Evolutionary conservation across 2,888 invertebrate species (phyloP).

Genomic region (Trachelus tabidus): DNA sequence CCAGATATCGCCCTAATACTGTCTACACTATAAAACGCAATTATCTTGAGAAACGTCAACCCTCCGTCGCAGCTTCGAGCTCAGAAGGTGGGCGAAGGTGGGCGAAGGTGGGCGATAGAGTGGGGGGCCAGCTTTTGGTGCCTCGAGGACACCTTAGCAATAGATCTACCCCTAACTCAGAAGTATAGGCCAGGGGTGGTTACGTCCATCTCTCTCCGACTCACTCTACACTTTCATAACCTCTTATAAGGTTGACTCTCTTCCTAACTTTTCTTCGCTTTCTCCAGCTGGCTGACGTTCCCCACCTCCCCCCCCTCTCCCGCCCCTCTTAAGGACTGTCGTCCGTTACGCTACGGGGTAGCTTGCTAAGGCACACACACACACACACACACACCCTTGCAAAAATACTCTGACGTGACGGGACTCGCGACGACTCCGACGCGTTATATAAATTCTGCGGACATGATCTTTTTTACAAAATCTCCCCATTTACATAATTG

Average conservation of each 20-base stretch:
- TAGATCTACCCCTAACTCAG: background rate
- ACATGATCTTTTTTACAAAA: conserved; percentile 44
- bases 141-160: background rate
- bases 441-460: conserved; percentile 50
- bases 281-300: conserved; percentile 2
- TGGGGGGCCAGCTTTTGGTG: background rate
- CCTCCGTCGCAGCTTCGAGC: conserved; percentile 30
- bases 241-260: background rate
- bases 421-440: conserved; percentile 41
- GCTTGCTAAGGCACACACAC: background rate
- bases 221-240: background rate
- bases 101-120: background rate
- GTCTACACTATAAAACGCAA: conserved; percentile 22
- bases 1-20: background rate
- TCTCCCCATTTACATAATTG: conserved; percentile 46
- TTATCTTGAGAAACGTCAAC: conserved; percentile 41
- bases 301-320: background rate
- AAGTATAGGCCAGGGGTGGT: background rate
- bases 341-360: conserved; percentile 3
- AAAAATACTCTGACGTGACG: conserved; percentile 52
- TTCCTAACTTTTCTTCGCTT: background rate
- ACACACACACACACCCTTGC: background rate
- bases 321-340: conserved; percentile 7
- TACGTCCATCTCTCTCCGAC: background rate
- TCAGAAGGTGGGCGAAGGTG: background rate